Base-by-base conservation (phyloP, 1,140 invertebrate genomes). In the Megathymus violae region DNA sequence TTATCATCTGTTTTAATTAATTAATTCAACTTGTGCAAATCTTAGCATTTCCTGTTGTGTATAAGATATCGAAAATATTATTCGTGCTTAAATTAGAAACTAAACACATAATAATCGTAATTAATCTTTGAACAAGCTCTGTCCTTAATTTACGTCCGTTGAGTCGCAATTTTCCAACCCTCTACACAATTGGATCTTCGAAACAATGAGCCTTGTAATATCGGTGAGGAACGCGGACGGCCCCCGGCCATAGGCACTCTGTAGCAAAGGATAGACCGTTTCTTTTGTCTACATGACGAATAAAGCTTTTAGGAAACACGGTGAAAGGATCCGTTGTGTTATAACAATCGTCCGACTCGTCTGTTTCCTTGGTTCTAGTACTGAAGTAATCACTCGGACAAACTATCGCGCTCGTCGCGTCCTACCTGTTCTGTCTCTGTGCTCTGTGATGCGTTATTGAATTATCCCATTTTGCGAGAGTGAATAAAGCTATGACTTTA, bases 361-460 rank as follows among this genome's bases (percentile, higher is more conserved):
- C 43, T 59, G 54, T 46, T 59, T 59, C 44, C 54, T 59, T 43
- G 47, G 41, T 59, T 59, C 43, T 59, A 59, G 56, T 47, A 47
- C 15, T 47, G 56, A 47, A 59, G 43, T 43, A 58, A 58, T 58
- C 41, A 46, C 54, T 58, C 46, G 31, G 41, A 46, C 44, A 34
- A 46, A 44, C 41, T 27, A n/a, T 27, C 52, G 1, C 22, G 3
- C 22, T 25, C 22, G 6, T 6, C 22, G 22, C 22, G 22, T 25
- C 22, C 6, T 3, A 3, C 22, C 22, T 25, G 1, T 9, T 31
- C 9, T 9, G 4, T 7, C 4, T 31, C 27, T 9, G 15, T 40
- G 17, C 6, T 5, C 4, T 25, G 16, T 14, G 36, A 19, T 14
- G 0, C 7, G 11, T 5, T 9, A 22, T 48, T 48, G 6, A 14